phyloP scores from a whole-genome alignment of 2,797 vertebrate species.

The Apogon talboti region DNA sequence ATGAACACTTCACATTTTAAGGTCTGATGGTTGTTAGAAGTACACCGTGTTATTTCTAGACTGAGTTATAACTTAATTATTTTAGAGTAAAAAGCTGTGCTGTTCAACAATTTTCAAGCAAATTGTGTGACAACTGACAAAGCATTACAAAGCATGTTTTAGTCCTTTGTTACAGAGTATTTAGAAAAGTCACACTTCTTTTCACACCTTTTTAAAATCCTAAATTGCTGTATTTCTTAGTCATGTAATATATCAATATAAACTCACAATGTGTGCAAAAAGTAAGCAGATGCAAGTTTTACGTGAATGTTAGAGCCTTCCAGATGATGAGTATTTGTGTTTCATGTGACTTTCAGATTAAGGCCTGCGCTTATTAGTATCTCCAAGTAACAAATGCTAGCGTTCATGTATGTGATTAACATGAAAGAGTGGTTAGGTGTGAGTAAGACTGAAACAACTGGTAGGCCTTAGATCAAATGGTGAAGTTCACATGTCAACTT shows the following conservation, averaged over 20 bases:
- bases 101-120: not conserved
- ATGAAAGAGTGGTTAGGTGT: constrained; percentile 44
- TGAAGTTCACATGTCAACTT: constrained; percentile 20
- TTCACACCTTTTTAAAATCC: constrained; percentile 18
- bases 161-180: constrained; percentile 19
- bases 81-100: constrained; percentile 16
- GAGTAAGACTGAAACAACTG: constrained; percentile 16
- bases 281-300: constrained; percentile 10
- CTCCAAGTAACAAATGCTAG: constrained; percentile 15
- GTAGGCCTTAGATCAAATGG: constrained; percentile 37
- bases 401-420: constrained; percentile 20
- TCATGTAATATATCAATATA: constrained; percentile 7
- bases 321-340: not conserved
- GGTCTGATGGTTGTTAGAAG: constrained; percentile 33
- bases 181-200: constrained; percentile 19
- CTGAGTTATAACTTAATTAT: not conserved
- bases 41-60: constrained; percentile 43
- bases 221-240: constrained; percentile 15
- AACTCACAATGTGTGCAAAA: constrained; percentile 31
- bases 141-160: constrained; percentile 35
- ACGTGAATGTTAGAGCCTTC: constrained; percentile 23
- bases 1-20: constrained; percentile 27
- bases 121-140: constrained; percentile 14
- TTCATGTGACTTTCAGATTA: constrained; percentile 17
- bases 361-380: not conserved